These are phyloP conservation scores for Calycopis cecrops DNA, from an alignment of 1,140 invertebrate genomes.

Conservation along the genomic window DNA sequence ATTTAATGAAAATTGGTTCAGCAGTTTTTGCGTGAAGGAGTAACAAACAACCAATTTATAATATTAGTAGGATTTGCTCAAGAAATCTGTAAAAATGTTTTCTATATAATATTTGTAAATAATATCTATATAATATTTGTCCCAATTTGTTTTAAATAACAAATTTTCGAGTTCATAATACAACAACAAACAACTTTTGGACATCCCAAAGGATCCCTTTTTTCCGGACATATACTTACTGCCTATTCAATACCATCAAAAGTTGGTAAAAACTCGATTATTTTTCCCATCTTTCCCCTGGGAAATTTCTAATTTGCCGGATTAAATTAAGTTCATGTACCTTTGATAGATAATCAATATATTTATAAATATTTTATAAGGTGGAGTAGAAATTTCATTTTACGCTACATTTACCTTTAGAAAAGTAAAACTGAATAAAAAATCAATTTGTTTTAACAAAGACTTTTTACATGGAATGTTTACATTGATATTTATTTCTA, in stretches of 20 bases:
- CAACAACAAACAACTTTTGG: neutral
- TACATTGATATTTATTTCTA: neutral
- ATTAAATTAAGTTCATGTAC: neutral
- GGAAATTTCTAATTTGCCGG: neutral
- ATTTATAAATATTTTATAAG: no score
- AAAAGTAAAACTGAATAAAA: neutral
- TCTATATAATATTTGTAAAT: no score
- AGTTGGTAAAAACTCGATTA: neutral
- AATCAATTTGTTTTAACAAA: neutral
- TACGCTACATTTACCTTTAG: neutral
- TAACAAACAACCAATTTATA: no score
- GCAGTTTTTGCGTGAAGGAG: no score
- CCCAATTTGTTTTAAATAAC: neutral
- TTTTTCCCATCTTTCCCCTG: neutral
- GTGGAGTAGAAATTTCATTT: neutral
- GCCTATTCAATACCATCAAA: neutral
- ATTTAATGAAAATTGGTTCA: no score
- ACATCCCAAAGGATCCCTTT: neutral
- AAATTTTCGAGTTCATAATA: neutral
- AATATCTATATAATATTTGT: no score
- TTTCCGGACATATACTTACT: neutral
- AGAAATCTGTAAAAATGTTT: no score
- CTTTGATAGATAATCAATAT: neutral
- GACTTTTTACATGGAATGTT: no score
- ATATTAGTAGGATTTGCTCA: no score